Conservation (phyloP, 2,888 invertebrate genomes). For the Thyatira batis region DNA sequence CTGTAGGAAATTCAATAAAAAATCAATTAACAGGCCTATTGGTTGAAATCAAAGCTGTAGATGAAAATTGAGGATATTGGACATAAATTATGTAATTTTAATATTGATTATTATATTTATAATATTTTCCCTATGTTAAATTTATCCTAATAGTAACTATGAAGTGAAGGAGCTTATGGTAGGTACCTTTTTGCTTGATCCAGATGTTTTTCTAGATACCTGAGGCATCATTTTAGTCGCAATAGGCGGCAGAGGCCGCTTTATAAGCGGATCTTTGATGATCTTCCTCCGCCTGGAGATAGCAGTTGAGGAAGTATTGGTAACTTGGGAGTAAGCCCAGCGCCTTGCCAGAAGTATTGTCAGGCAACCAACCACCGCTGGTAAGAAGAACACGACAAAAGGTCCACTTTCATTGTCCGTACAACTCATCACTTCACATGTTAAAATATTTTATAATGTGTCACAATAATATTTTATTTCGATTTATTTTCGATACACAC, state of each 20-base stretch:
- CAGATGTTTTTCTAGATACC: constrained; percentile 65
- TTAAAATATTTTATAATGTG: constrained; percentile 64
- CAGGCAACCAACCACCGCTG: constrained; percentile 78
- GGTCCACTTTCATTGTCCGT: constrained; percentile 81
- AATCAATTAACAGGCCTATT: neutral
- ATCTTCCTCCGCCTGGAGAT: constrained; percentile 78
- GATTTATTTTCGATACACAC: constrained; percentile 24
- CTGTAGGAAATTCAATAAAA: too few species aligned
- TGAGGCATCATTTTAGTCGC: constrained; percentile 74
- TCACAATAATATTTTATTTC: constrained; percentile 64
- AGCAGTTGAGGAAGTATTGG: constrained; percentile 71
- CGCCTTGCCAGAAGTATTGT: constrained; percentile 77
- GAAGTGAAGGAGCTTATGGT: constrained; percentile 6
- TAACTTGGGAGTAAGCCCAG: constrained; percentile 75
- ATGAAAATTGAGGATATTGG: neutral
- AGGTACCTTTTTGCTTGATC: constrained; percentile 68
- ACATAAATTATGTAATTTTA: too few species aligned
- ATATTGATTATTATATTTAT: neutral
- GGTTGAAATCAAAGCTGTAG: too few species aligned
- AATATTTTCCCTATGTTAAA: neutral
- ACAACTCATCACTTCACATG: constrained; percentile 82
- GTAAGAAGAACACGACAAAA: constrained; percentile 81
- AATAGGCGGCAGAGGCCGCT: constrained; percentile 70
- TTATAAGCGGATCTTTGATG: constrained; percentile 74
- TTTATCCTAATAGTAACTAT: neutral